Evolutionary conservation across 2,888 invertebrate genomes (phyloP), one percentile per base, ranked within the genome.

Genomic region (Willowsia nigromaculata): DNA sequence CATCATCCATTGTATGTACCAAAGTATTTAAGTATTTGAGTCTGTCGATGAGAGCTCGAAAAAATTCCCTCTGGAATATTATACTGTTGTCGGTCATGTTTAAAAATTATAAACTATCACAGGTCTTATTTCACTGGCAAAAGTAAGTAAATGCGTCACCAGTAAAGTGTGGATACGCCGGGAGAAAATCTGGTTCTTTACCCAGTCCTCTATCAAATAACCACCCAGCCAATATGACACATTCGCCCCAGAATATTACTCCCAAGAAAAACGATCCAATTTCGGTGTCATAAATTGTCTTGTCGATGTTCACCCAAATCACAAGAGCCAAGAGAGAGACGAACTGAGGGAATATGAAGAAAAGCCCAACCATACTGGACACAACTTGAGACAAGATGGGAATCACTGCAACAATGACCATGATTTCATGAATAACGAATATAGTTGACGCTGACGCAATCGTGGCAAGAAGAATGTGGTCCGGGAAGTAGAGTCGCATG

Each of bases 301-400:
- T 62, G 71, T 92, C 92, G 76, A 89, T 78, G 53, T 92, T 92
- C 25, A 92, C 90, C 92, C 92, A 92, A n/a, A 91, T 59, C 65
- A 92, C 89, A 7, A 92, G 90, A 3, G 88, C 84, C 40, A 85
- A 25, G 22, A 92, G 87, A 1, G 91, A 86, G 1, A 88, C 85
- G 59, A 92, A 92, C 74, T 92, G 92, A 27, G 92, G 92, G 15
- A 92, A 82, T 9, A 92, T 74, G 88, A 92, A 92, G 76, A 92
- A 90, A 2, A 91, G 71, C 13, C 68, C 85, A 9, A 80, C 82
- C 85, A 86, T 85, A 18, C 68, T 84, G 33, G 47, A 74, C 27
- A 37, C 80, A 9, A 80, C 53, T 9, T 40, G 1, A 1, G 40
- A 71, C 43, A 86, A 90, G 11, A 88, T 53, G 7, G 82, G 68